Evolutionary conservation across 2,113 vertebrate genomes (phyloP), one percentile per base, ranked within the genome.

Genomic region (Colossoma macropomum): DNA sequence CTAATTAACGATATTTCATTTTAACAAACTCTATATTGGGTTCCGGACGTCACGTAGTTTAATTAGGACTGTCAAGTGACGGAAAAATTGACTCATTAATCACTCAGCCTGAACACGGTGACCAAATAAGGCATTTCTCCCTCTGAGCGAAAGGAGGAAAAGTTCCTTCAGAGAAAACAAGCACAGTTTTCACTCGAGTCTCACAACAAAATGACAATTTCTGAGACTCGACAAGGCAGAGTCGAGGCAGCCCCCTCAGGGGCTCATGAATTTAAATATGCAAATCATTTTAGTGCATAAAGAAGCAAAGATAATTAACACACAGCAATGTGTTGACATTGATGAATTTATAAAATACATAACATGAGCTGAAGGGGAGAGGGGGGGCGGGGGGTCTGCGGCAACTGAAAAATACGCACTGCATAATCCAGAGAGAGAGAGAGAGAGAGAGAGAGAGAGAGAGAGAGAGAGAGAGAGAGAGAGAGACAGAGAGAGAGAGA

Each of bases 1-100:
- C 54, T 72, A 69, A 80, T 45, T 38, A 80, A 80, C 70, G n/a
- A 41, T 71, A 60, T 6, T 71, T 59, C 27, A 73, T 73, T 48
- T 10, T 16, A 63, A 73, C 69, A 80, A 80, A 62, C 56, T 28
- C 78, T 60, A 63, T 48, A 30, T 50, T 15, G 48, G 56, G 38
- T 62, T 48, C 69, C 28, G 56, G 27, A 41, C 19, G 25, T 38
- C 54, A 54, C 32, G 6, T n/a, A 2, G 45, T 54, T 63, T 81
- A 62, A 81, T 73, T 72, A 73, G 69, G 70, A 63, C 13, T 8
- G n/a, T 32, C 68, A 62, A 45, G 54, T 16, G 56, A 45, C 54
- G 27, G 17, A 70, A 60, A 27, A 59, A 80, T 30, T 0, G 28
- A 48, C 59, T 74, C 45, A 73, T 63, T 73, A 19, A 63, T 62